These are phyloP conservation scores for Ophiodon elongatus DNA, from an alignment of 2,113 vertebrate genomes.

Conservation along the genomic window DNA sequence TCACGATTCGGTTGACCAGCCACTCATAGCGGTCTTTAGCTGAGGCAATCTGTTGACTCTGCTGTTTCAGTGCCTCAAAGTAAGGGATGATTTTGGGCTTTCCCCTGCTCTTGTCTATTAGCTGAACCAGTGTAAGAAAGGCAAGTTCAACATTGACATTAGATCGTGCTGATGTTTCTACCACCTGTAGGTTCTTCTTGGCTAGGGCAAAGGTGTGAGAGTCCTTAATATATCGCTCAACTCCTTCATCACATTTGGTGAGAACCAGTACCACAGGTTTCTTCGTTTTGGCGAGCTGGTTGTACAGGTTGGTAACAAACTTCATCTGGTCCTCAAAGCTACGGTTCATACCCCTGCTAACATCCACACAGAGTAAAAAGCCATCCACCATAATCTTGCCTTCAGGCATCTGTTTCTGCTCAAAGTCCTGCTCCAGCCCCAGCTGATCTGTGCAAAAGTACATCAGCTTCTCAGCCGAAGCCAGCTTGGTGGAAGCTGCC, in stretches of 20 bases:
- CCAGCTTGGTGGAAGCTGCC: constrained; percentile 93
- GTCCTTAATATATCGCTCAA: constrained; percentile 97
- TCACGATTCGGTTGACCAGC: constrained; percentile 91
- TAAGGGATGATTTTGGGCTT: constrained; percentile 97
- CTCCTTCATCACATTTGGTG: constrained; percentile 97
- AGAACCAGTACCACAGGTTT: constrained; percentile 94
- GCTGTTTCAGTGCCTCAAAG: constrained; percentile 96
- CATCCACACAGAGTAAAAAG: constrained; percentile 94
- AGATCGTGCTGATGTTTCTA: constrained; percentile 96
- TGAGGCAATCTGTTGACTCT: constrained; percentile 96
- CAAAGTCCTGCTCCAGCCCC: constrained; percentile 98
- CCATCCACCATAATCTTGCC: constrained; percentile 95
- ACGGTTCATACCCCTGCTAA: constrained; percentile 97
- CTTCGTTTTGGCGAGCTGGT: constrained; percentile 96
- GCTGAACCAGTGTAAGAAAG: constrained; percentile 94
- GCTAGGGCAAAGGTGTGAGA: constrained; percentile 93
- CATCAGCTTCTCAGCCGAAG: constrained; percentile 98
- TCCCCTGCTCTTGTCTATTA: constrained; percentile 92
- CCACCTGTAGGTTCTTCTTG: constrained; percentile 98
- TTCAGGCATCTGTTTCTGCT: constrained; percentile 99
- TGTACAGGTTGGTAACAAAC: constrained; percentile 94
- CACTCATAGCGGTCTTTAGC: constrained; percentile 97
- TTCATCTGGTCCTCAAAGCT: constrained; percentile 98
- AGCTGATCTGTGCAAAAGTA: constrained; percentile 99
- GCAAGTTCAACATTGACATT: constrained; percentile 97